Base-by-base conservation (phyloP, 2,797 vertebrate species). In the Acanthis flammea region DNA sequence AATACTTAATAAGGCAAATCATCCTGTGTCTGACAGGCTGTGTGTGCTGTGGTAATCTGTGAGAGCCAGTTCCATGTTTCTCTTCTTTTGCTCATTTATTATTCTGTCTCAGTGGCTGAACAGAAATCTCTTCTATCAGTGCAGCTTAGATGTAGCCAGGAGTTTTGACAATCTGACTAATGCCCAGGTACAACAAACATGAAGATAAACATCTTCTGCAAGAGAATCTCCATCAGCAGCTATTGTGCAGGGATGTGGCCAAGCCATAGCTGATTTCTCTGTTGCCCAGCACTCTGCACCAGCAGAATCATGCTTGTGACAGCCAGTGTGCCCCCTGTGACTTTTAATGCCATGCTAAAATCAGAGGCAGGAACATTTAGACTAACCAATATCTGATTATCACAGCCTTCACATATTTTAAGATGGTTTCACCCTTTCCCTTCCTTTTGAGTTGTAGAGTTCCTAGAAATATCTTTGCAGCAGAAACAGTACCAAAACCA, bases 1-100 rank as follows among this genome's bases (percentile, higher is more conserved):
- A 89, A 94, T 94, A 82, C 51, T 88, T 92, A 73, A 76, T 85
- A 80, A 62, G 54, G 58, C 33, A 90, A 80, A 86, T 72, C 21
- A 67, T 67, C 60, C 31, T 0, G 1, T 58, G 27, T 71, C 55
- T 92, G 83, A 65, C 74, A 84, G 73, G 41, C 44, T 86, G 19
- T 7, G 6, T 39, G 58, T 48, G 44, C 60, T 76, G 42, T 16
- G 27, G 14, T 85, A 77, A 61, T 61, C 53, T 44, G 13, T 82
- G 77, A 39, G 65, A 80, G 19, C 12, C 63, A 53, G 24, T 37
- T 72, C 27, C 55, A 53, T 58, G 44, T 67, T 95, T 87, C 41
- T 42, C 31, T 88, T 80, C 50, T 31, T 75, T 57, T 79, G 13
- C 62, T 91, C 37, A 30, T 92, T 91, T 75, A 28, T 6, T 42